Conservation (phyloP, 1,140 invertebrate species). For the Dinoponera quadriceps region DNA sequence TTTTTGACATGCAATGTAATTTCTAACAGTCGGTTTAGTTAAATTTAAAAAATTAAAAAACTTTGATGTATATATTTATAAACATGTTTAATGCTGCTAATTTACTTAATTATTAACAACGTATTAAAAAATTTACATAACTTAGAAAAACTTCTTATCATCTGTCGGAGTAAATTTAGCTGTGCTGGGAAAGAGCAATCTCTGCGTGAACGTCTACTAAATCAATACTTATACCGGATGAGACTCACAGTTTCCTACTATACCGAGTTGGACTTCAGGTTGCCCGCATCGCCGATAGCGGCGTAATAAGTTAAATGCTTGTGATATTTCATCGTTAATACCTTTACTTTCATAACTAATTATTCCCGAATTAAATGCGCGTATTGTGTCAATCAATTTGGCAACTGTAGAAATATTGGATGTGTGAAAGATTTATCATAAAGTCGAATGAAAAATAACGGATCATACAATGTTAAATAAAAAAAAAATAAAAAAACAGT, state of each 20-base stretch:
- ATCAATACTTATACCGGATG: slow-evolving; percentile 29
- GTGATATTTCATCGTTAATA: too few species aligned
- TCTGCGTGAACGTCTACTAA: background rate
- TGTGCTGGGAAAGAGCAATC: background rate
- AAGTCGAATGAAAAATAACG: too few species aligned
- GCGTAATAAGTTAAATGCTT: background rate
- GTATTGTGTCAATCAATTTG: too few species aligned
- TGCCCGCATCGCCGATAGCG: slow-evolving; percentile 15
- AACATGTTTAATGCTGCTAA: background rate
- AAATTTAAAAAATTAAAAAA: background rate
- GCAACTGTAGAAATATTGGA: too few species aligned
- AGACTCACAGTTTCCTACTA: slow-evolving; percentile 4
- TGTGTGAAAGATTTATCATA: too few species aligned
- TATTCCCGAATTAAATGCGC: too few species aligned
- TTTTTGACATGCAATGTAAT: background rate
- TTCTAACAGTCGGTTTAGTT: too few species aligned
- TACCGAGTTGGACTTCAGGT: slow-evolving; percentile 15
- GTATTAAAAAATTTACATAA: slow-evolving; percentile 12
- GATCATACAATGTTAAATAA: too few species aligned
- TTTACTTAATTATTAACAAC: background rate
- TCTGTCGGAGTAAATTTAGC: slow-evolving; percentile 4
- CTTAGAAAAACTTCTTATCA: background rate
- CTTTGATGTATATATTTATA: background rate
- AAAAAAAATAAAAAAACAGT: too few species aligned
- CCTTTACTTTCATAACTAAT: too few species aligned